Evolutionary conservation across 2,113 vertebrate genomes (phyloP), one percentile per base, ranked within the genome.

Genomic region (Mesocricetus auratus): DNA sequence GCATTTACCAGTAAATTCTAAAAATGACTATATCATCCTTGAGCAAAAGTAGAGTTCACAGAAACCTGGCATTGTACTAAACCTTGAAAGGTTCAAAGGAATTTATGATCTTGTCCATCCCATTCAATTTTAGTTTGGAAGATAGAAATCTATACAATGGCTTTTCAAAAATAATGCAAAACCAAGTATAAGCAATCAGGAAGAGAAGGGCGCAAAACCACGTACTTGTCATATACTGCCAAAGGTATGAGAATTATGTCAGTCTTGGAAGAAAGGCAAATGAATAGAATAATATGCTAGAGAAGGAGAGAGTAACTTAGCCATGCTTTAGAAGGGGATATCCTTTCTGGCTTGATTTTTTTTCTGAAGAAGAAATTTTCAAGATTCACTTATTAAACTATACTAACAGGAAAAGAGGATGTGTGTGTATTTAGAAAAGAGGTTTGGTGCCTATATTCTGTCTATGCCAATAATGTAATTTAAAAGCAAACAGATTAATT

Each of bases 61-160:
- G 16, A 36, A 68, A 24, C 11, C 16, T 62, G 60, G 24, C 5
- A 17, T 33, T 86, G 29, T n/a, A 15, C 29, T 2, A 12, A 60
- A 56, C 85, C 36, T 93, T 91, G 39, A 62, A 85, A 96, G 89
- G 21, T 83, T 78, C n/a, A 66, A 88, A 78, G 56, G 33, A 36
- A 6, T 58, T 87, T 77, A 21, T 78, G 53, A 31, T 2, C 42
- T 74, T 60, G 47, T 47, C 66, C 42, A 3, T 33, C 19, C 26
- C 31, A 77, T 56, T 71, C 42, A 36, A 62, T 17, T 33, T 86
- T 79, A 81, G 39, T 31, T 81, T 60, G 17, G 47, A n/a, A 73
- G 29, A 60, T 0, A 53, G 36, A 79, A 47, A 62, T 16, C 31
- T n/a, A 64, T 19, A 33, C 7, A 74, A 53, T 53, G 24, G 21